phyloP scores from a whole-genome alignment of 2,888 invertebrate genomes.

The Autographa pulchrina region DNA sequence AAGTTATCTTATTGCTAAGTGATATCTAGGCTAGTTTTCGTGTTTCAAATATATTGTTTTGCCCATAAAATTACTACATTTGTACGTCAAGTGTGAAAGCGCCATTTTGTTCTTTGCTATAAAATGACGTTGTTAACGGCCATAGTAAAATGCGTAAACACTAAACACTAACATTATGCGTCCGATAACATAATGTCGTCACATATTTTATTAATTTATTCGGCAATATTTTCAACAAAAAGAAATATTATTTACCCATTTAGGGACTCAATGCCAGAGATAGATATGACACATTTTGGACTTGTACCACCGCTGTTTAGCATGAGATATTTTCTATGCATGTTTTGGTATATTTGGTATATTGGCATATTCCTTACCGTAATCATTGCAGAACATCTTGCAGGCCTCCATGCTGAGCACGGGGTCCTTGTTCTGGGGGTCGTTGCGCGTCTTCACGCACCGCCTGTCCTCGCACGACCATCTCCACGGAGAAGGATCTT shows the following conservation, averaged over 20 bases:
- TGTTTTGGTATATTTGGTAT: not conserved
- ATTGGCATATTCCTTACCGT: constrained; percentile 70
- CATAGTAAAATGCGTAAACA: not conserved
- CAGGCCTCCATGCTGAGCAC: constrained; percentile 90
- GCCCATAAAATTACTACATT: no score
- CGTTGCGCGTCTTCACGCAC: constrained; percentile 84
- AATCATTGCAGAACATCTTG: constrained; percentile 90
- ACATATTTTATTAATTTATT: not conserved
- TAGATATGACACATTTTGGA: no score
- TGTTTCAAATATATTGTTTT: no score
- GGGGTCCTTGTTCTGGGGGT: constrained; percentile 68
- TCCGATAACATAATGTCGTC: not conserved
- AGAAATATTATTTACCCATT: no score
- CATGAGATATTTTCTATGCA: no score
- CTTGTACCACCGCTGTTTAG: no score
- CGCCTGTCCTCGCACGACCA: constrained; percentile 88
- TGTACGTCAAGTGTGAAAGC: no score
- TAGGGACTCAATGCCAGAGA: no score
- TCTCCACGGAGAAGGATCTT: constrained; percentile 81
- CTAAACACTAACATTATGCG: not conserved
- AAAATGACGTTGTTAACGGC: not conserved
- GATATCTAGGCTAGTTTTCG: no score
- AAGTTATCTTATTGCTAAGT: no score
- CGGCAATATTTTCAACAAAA: no score
- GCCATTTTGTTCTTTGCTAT: not conserved